phyloP scores from a whole-genome alignment of 2,113 vertebrate species.

The Meriones unguiculatus region DNA sequence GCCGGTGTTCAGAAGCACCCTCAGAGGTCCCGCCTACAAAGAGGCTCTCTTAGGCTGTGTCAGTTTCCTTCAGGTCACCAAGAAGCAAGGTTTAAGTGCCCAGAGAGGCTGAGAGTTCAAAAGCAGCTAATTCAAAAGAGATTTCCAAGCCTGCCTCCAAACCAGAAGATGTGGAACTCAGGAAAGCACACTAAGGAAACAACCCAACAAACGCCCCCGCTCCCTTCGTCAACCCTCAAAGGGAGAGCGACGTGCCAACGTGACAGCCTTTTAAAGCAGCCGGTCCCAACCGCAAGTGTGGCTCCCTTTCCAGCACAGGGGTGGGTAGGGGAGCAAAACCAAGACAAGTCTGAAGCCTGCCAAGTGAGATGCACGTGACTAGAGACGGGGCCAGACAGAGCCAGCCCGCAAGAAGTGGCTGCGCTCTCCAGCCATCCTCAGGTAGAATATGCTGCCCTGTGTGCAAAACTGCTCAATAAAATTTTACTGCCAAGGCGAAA shows the following conservation, averaged over 20 bases:
- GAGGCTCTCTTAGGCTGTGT: not conserved
- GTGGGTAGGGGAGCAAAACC: slow-evolving; percentile 52
- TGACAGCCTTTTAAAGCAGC: slow-evolving; percentile 63
- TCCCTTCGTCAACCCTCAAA: slow-evolving; percentile 65
- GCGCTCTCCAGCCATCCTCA: slow-evolving; percentile 3
- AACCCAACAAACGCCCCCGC: slow-evolving; percentile 56
- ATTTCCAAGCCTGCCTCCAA: slow-evolving; percentile 75
- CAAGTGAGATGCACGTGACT: not conserved
- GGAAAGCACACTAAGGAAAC: slow-evolving; percentile 72
- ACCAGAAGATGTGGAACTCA: slow-evolving; percentile 73
- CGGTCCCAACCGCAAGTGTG: slow-evolving; percentile 60
- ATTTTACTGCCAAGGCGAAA: slow-evolving; percentile 79
- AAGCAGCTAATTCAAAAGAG: slow-evolving; percentile 74
- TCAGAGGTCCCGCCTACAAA: not conserved
- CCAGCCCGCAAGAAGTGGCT: slow-evolving; percentile 23
- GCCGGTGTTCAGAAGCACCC: not conserved
- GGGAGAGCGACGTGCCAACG: slow-evolving; percentile 51
- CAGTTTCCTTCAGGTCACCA: not conserved
- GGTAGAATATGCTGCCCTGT: slow-evolving; percentile 71
- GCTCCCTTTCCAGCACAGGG: slow-evolving; percentile 61
- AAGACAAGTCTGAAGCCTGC: not conserved
- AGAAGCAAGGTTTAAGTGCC: slow-evolving; percentile 22
- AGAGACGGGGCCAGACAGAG: not conserved
- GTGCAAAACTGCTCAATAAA: slow-evolving; percentile 80
- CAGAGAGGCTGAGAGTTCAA: slow-evolving; percentile 62